Percentiles rank a stretch among this genome's conserved stretches.
Conservation (phyloP, 2,888 invertebrate species). For the Rotaria sp. region DNA sequence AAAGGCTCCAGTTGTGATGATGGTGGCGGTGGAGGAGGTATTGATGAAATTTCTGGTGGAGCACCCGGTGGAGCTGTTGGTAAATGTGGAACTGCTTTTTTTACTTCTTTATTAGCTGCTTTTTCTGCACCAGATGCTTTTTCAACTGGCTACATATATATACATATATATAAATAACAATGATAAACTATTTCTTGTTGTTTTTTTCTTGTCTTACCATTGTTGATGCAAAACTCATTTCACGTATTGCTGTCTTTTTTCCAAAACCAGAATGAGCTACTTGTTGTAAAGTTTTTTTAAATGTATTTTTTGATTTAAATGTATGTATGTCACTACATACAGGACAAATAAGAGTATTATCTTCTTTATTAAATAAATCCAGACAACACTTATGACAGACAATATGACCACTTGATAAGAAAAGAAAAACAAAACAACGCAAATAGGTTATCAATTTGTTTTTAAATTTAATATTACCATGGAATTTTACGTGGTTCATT, state of each 20-base stretch:
- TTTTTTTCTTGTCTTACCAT: not conserved
- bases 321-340: not conserved
- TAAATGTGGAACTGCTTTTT: not conserved
- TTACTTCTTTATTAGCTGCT: not conserved
- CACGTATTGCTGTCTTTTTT: not conserved
- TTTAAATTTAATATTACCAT: not conserved
- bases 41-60: not conserved
- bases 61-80: constrained; percentile 18
- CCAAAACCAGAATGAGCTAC: not conserved
- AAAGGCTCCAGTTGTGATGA: not conserved
- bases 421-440: not conserved
- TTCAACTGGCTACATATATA: not conserved
- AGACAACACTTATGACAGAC: constrained; percentile 10
- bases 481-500: constrained; percentile 10
- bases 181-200: not conserved
- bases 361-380: not conserved
- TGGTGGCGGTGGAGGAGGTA: not conserved
- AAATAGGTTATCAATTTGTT: not conserved
- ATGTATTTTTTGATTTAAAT: constrained; percentile 11
- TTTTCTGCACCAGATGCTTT: not conserved
- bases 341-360: not conserved
- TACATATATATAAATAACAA: not conserved
- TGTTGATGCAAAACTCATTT: not conserved
- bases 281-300: not conserved
- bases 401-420: not conserved